Evolutionary conservation across 2,888 invertebrate species (phyloP), one percentile per base, ranked within the genome.

Genomic region (Lasioglossum oenotherae): DNA sequence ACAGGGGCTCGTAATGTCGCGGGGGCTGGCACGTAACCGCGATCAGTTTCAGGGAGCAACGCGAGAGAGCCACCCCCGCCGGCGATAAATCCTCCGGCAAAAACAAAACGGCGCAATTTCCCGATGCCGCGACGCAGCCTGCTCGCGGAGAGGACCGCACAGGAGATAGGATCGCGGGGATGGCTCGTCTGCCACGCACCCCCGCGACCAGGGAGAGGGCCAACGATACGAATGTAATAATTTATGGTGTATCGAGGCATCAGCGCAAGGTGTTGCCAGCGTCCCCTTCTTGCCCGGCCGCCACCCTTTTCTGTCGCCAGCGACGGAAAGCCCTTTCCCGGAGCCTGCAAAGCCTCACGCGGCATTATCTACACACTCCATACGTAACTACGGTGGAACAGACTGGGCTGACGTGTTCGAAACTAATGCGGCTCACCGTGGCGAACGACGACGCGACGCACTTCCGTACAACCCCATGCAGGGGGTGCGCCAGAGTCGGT

Each of bases 161-260:
- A 46, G 71, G 44, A 72, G 80, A 78, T 60, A 53, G 69, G 75
- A 71, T 75, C 77, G 78, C 74, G 79, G 73, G 64, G 80, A 27
- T 49, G 27, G 38, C n/a, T 12, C 60, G 71, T 71, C 60, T 38
- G 53, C 60, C 27, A 53, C 57, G 57, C 57, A 57, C 16, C n/a
- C 38, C 38, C 31, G 81, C 31, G 78, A 75, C 46, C 46, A 77
- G 19, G 46, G 81, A 73, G 72, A 81, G 84, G 80, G 80, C 79
- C 80, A 73, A 78, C 80, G 76, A 93, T 92, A 91, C 91, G 92
- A 93, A 92, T 92, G 92, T 88, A 92, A 93, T 92, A 93, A 93
- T 93, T 93, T 92, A 93, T 91, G 91, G 92, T 92, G 92, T 93
- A 93, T 93, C 92, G 92, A 89, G 93, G 88, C 90, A 93, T 93